Base-by-base conservation (phyloP, 2,113 vertebrate genomes). In the Sisor rabdophorus region DNA sequence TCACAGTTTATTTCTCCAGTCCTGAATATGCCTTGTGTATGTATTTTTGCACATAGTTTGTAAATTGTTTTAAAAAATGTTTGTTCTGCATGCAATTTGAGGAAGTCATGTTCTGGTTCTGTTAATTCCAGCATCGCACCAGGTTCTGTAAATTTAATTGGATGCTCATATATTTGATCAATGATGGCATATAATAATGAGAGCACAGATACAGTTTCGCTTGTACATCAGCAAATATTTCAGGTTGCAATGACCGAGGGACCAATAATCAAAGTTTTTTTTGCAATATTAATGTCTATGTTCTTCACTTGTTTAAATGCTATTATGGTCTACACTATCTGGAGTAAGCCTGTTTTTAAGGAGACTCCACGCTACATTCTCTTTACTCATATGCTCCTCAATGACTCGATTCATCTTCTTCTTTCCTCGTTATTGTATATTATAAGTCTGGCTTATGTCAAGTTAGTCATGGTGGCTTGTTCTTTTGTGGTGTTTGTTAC, bases 341-440 rank as follows among this genome's bases (percentile, higher is more conserved):
- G 58, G 26, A 82, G 77, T 4, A 81, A 78, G 30, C 32, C 36
- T 30, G 24, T 44, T n/a, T 82, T 82, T 56, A 79, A 48, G 72
- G 77, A 82, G 77, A 56, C n/a, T 47, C 47, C 81, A 52, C 77
- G 81, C 11, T 82, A 82, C 22, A 71, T 82, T 36, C 53, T 82
- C 17, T 84, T 84, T 64, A 54, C 53, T 9, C 80, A 84, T 71
- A 84, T 81, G 80, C 65, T 81, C 22, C 11, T 77, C 1, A 81
- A 74, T 47, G 80, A 78, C 59, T 44, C 71, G 0, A 20, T 81
- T 10, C 75, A 77, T 3, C 63, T 78, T 19, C n/a, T 55, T 12
- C 2, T 63, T 36, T 50, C 71, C 0, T 48, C 24, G 1, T 13
- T 78, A 28, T 36, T 78, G 11, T 81, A 55, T 15, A 16, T 56